Evolutionary conservation across 2,888 invertebrate genomes (phyloP), one percentile per base, ranked within the genome.

Genomic region (Polyommatus icarus): DNA sequence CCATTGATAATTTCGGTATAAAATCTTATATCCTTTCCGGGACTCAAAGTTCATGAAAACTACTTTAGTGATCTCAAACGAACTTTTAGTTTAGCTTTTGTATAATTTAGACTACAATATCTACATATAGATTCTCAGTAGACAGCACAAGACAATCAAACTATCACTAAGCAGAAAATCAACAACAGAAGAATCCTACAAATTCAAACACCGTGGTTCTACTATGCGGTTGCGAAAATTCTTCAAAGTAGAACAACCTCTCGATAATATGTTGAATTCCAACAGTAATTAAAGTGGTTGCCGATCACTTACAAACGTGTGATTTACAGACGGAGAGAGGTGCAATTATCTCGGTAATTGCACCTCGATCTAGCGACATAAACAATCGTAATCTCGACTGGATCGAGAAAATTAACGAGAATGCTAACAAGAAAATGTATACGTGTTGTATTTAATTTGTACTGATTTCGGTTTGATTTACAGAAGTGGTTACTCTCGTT

Each of bases 201-300:
- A 18, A 54, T 54, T 54, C 50, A 54, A 54, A 5, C 4, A 54
- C 15, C 18, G 12, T 54, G 50, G 12, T 50, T 50, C 50, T 15
- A 12, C 12, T 50, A 18, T 15, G 46, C 50, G 50, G 18, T 54
- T 54, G 50, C 50, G 50, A 54, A 54, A 54, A 54, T 18, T 15
- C 50, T 15, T 5, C 3, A 54, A 54, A 15, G 59, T 59, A 59
- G 8, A 59, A 20, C 59, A 59, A 59, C 20, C 3, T 7, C 20
- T 59, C 59, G 59, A 59, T 59, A 59, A 59, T 59, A 59, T 59
- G 18, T 20, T 20, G 59, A 59, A 59, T 46, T 40, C 24, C 71
- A 80, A 82, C 84, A 83, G 80, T 82, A 83, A 82, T 80, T 82
- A 82, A 79, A 80, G 82, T 80, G 78, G 86, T 85, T 84, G 82